Evolutionary conservation across 1,140 invertebrate genomes (phyloP).

Genomic region (Dermatophagoides farinae): DNA sequence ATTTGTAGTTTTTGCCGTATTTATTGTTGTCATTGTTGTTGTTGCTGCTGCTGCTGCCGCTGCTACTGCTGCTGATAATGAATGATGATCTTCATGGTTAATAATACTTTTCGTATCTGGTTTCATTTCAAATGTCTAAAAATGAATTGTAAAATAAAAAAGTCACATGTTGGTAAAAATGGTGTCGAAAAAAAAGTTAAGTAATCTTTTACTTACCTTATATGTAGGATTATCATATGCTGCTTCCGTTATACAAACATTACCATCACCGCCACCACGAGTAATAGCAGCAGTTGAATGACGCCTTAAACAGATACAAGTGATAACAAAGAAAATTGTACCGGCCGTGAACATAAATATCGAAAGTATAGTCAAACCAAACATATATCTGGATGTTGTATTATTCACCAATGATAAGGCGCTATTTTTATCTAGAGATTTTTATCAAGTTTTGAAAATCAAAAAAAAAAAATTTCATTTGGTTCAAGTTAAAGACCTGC

Average conservation of each 20-base stretch:
- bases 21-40: neutral
- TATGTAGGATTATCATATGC: slow-evolving; percentile 83
- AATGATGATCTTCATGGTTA: too few species aligned
- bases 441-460: neutral
- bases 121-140: too few species aligned
- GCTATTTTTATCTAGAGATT: slow-evolving; percentile 15
- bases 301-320: slow-evolving; percentile 53
- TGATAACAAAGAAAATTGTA: slow-evolving; percentile 49
- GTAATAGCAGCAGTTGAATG: slow-evolving; percentile 46
- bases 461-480: slow-evolving; percentile 12
- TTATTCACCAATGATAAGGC: slow-evolving; percentile 52
- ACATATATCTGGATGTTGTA: slow-evolving; percentile 40
- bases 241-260: slow-evolving; percentile 32
- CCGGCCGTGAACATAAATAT: slow-evolving; percentile 62
- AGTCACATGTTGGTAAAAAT: too few species aligned
- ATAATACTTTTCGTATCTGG: too few species aligned
- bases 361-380: slow-evolving; percentile 60
- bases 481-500: neutral
- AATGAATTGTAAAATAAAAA: too few species aligned
- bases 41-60: neutral
- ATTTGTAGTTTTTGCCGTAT: too few species aligned
- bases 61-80: too few species aligned
- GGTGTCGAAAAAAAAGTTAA: too few species aligned
- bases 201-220: slow-evolving; percentile 39
- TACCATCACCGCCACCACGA: too few species aligned